Conservation (phyloP, 2,797 vertebrate species). For the Tiaroga cobitis region DNA sequence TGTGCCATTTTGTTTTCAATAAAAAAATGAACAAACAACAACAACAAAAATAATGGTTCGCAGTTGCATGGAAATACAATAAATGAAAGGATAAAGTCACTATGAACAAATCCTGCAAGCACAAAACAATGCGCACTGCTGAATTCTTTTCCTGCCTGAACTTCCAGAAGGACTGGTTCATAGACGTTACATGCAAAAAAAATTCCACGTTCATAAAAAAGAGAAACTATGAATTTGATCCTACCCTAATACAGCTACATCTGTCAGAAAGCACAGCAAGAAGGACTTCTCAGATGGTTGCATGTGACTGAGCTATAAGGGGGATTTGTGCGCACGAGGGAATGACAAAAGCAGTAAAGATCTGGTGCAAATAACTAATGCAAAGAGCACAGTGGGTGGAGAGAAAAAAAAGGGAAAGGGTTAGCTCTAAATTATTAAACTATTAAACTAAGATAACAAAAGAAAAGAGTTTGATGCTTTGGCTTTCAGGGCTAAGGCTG, state of each 20-base stretch:
- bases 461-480: neutral
- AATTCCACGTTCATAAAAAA: conserved; percentile 6
- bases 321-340: conserved; percentile 55
- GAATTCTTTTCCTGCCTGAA: neutral
- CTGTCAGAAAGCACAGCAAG: neutral
- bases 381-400: neutral
- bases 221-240: conserved; percentile 22
- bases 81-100: neutral
- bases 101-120: neutral
- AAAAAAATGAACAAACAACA: neutral
- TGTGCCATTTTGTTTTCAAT: neutral
- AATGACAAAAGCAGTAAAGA: neutral
- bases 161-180: neutral
- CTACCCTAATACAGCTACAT: neutral
- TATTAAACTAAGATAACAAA: neutral
- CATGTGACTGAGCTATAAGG: conserved; percentile 48
- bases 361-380: neutral
- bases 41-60: neutral
- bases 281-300: conserved; percentile 1
- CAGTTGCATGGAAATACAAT: neutral
- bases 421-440: neutral
- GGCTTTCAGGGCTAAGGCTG: neutral
- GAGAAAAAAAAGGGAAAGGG: too few species aligned
- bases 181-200: neutral
- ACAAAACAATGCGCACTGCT: neutral